These are phyloP conservation scores for Porites rus DNA, from an alignment of 92 coral and sea anemone species.

Conservation along the genomic window DNA sequence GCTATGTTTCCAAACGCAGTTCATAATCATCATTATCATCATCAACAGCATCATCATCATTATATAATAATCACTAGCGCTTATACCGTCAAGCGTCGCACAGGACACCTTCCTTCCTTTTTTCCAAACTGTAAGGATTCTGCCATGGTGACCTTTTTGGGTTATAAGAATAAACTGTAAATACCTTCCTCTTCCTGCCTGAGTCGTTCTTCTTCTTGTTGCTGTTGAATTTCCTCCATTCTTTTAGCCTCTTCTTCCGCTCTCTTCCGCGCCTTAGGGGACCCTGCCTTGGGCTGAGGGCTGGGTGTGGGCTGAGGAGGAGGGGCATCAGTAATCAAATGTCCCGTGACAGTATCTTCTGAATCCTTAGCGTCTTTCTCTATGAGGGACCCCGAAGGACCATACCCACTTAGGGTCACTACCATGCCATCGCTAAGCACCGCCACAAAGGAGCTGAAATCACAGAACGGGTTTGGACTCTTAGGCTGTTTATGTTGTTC, in stretches of 20 bases:
- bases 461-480: constrained; percentile 80
- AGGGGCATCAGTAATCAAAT: constrained; percentile 43
- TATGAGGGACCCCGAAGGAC: constrained; percentile 73
- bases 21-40: no score
- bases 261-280: constrained; percentile 92
- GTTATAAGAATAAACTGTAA: neutral
- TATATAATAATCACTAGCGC: no score
- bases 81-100: no score
- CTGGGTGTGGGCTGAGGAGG: constrained; percentile 84
- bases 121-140: neutral
- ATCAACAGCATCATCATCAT: no score
- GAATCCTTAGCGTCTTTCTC: constrained; percentile 49
- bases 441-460: constrained; percentile 92
- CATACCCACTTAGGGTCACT: constrained; percentile 90
- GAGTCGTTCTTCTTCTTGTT: constrained; percentile 83
- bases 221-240: constrained; percentile 87
- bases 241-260: constrained; percentile 88
- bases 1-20: no score
- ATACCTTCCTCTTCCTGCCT: constrained; percentile 77
- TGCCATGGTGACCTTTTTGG: neutral
- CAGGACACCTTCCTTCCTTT: no score
- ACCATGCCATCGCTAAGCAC: constrained; percentile 97
- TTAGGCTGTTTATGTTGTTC: constrained; percentile 23
- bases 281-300: constrained; percentile 92
- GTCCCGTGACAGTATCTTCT: constrained; percentile 46